Percentiles rank a stretch among this genome's conserved stretches.
These are phyloP conservation scores for Synodontis membranacea DNA, from an alignment of 2,113 vertebrate genomes.

Conservation along the genomic window DNA sequence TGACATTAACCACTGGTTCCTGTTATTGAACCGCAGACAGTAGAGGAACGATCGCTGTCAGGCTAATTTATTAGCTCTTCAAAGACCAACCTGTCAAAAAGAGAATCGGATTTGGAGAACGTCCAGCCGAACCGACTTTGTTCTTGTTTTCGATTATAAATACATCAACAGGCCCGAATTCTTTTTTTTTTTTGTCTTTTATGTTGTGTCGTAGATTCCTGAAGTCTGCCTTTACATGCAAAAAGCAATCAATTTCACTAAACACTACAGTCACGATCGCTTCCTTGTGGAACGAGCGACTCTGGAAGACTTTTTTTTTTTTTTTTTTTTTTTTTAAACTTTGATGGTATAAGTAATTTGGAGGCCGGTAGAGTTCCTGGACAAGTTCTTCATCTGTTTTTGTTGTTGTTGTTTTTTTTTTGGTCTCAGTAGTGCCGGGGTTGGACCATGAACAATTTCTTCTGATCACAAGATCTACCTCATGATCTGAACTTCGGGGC, in stretches of 20 bases:
- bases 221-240: background rate
- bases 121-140: constrained; percentile 20
- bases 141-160: constrained; percentile 4
- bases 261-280: no score
- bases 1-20: background rate
- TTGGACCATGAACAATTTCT: background rate
- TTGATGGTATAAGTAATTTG: background rate
- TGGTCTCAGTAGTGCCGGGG: background rate
- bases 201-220: background rate
- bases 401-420: background rate
- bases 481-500: constrained; percentile 22
- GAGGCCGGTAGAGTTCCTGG: background rate
- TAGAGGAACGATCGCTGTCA: background rate
- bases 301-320: background rate
- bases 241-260: background rate
- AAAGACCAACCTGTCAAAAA: constrained; percentile 9
- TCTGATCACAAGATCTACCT: constrained; percentile 29
- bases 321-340: no score
- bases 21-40: background rate
- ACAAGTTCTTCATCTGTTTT: background rate
- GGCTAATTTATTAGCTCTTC: constrained; percentile 20
- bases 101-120: constrained; percentile 2
- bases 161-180: background rate
- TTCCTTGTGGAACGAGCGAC: background rate
- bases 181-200: background rate